These are phyloP conservation scores for Achroia grisella DNA, from an alignment of 1,140 invertebrate genomes.

Conservation along the genomic window DNA sequence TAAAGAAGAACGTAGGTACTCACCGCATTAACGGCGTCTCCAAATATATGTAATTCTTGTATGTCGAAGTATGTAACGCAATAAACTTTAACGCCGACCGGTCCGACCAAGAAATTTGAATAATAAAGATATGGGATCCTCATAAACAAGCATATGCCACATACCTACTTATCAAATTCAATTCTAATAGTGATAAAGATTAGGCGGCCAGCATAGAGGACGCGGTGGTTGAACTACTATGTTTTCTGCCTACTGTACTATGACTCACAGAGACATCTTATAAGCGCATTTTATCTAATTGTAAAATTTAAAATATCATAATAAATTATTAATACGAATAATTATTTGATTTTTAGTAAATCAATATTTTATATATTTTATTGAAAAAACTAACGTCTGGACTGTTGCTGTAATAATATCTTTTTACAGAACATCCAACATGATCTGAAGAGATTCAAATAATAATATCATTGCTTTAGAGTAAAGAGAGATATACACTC, in stretches of 20 bases:
- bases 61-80: constrained; percentile 23
- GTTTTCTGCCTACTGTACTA: constrained; percentile 9
- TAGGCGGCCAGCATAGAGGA: constrained; percentile 9
- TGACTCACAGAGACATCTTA: not conserved
- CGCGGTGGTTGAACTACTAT: not conserved
- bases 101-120: constrained; percentile 43
- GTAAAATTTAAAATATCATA: too few relatives aligned
- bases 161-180: constrained; percentile 64
- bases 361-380: too few relatives aligned
- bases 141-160: constrained; percentile 65
- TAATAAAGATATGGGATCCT: constrained; percentile 59
- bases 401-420: too few relatives aligned
- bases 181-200: constrained; percentile 46
- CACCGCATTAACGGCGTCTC: not conserved
- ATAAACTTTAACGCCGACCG: constrained; percentile 46
- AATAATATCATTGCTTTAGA: too few relatives aligned
- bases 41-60: too few relatives aligned
- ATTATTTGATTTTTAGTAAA: too few relatives aligned
- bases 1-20: not conserved
- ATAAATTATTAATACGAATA: too few relatives aligned
- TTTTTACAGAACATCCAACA: too few relatives aligned
- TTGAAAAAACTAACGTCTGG: too few relatives aligned
- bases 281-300: too few relatives aligned
- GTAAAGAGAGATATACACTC: too few relatives aligned
- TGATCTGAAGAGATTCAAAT: too few relatives aligned